phyloP scores from a whole-genome alignment of 2,888 invertebrate genomes.

The Meliscaeva auricollis region DNA sequence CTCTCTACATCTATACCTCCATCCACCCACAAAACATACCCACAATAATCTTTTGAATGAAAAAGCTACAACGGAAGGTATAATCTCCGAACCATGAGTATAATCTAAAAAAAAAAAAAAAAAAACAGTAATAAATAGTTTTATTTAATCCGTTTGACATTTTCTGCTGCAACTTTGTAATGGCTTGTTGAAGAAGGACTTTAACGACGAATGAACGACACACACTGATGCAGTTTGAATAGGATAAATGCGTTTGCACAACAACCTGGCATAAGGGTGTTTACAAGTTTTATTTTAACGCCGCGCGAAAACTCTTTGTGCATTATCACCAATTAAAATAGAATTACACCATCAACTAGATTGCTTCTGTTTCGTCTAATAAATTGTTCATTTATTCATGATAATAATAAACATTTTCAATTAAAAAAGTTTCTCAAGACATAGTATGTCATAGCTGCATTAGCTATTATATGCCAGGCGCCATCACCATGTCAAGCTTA shows the following conservation, averaged over 20 bases:
- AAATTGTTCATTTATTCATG: slow-evolving; percentile 37
- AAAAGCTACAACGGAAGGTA: not conserved
- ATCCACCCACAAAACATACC: not conserved
- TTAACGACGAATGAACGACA: not conserved
- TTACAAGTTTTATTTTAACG: not conserved
- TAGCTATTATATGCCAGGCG: slow-evolving; percentile 10
- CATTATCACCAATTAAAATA: slow-evolving; percentile 31
- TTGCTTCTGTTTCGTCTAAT: slow-evolving; percentile 21
- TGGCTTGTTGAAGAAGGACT: not conserved
- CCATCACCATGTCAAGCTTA: slow-evolving; percentile 27
- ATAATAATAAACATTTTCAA: slow-evolving; percentile 48
- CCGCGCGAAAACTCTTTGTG: not conserved
- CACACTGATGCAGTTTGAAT: not conserved
- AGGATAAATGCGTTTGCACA: slow-evolving; percentile 19
- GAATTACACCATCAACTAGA: slow-evolving; percentile 37
- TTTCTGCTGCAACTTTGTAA: slow-evolving; percentile 19
- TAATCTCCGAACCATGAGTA: slow-evolving; percentile 1
- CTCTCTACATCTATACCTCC: not conserved
- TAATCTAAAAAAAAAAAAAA: slow-evolving; percentile 14
- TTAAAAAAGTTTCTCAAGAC: too few relatives aligned
- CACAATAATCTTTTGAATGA: not conserved
- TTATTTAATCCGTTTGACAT: slow-evolving; percentile 17
- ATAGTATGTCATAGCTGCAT: slow-evolving; percentile 44
- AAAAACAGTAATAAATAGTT: slow-evolving; percentile 11
- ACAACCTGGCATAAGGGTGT: not conserved